Percentiles rank a stretch among this genome's conserved stretches.
phyloP scores from a whole-genome alignment of 2,797 vertebrate species.

The Pseudochaenichthys georgianus region DNA sequence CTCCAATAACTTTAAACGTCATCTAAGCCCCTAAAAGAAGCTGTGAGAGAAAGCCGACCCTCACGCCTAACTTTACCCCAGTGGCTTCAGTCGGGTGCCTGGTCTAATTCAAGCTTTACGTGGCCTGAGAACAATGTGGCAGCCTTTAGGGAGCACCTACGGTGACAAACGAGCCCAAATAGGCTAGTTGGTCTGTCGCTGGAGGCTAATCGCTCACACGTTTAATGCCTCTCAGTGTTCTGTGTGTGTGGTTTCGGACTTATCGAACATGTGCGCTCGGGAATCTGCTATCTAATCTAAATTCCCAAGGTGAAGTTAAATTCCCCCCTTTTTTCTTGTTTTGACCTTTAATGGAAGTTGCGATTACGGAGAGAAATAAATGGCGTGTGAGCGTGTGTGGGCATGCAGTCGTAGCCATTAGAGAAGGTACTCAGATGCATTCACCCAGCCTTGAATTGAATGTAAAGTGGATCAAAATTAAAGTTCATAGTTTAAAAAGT shows the following conservation, averaged over 20 bases:
- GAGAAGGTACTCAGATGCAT: background rate
- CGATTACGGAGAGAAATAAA: conserved; percentile 65
- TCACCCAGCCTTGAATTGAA: background rate
- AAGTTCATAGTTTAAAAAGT: background rate
- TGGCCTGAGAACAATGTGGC: conserved; percentile 71
- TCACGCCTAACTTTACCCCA: conserved; percentile 80
- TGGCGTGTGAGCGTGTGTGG: conserved; percentile 18
- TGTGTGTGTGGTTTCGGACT: conserved; percentile 54
- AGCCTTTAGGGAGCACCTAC: conserved; percentile 69
- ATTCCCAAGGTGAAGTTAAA: conserved; percentile 32
- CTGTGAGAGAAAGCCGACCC: conserved; percentile 72
- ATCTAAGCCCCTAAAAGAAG: conserved; percentile 80
- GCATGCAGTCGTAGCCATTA: conserved; percentile 1
- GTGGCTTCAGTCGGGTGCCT: conserved; percentile 78
- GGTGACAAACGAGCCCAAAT: conserved; percentile 74
- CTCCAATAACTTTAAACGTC: conserved; percentile 83
- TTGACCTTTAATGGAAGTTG: conserved; percentile 51
- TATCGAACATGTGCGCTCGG: conserved; percentile 15
- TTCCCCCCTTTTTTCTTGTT: background rate
- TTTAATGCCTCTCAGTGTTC: conserved; percentile 52
- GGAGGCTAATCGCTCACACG: conserved; percentile 66
- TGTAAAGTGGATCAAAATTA: conserved; percentile 2
- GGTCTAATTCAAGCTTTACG: conserved; percentile 79
- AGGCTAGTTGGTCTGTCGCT: conserved; percentile 62
- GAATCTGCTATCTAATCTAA: conserved; percentile 42